Percentiles rank a stretch among this genome's conserved stretches.
Conservation (phyloP, 2,888 invertebrate genomes). For the Caenorhabditis sinica region DNA sequence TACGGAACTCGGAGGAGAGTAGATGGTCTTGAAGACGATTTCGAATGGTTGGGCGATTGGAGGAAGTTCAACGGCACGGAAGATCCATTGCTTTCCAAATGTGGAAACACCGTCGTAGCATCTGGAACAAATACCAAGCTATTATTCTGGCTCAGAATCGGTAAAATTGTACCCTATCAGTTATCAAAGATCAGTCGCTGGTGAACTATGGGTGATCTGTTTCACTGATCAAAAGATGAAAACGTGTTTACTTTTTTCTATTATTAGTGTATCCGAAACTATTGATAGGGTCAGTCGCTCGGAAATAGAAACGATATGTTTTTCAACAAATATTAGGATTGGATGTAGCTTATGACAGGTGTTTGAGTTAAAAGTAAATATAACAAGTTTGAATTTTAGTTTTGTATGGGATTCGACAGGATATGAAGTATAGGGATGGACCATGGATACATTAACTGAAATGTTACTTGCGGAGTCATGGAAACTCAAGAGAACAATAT, state of each 20-base stretch:
- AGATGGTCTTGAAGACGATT: constrained; percentile 78
- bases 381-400: not conserved
- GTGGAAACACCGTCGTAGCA: constrained; percentile 80
- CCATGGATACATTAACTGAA: too few species aligned
- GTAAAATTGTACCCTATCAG: too few species aligned
- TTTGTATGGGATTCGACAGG: too few species aligned
- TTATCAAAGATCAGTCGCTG: constrained; percentile 6
- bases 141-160: too few species aligned
- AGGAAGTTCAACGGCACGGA: constrained; percentile 77
- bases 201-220: not conserved
- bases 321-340: not conserved
- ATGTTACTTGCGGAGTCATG: too few species aligned
- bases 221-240: constrained; percentile 6
- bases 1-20: constrained; percentile 77
- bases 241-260: not conserved
- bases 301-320: constrained; percentile 16
- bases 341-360: not conserved
- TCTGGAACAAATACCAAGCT: too few species aligned
- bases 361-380: not conserved
- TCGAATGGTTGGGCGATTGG: constrained; percentile 81
- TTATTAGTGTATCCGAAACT: not conserved
- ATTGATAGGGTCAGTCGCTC: not conserved
- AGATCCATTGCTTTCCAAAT: constrained; percentile 81
- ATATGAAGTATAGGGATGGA: too few species aligned
- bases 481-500: too few species aligned